Percentiles rank a stretch among this genome's conserved stretches.
These are phyloP conservation scores for Lepidurus apus DNA, from an alignment of 1,140 invertebrate species.

Conservation along the genomic window DNA sequence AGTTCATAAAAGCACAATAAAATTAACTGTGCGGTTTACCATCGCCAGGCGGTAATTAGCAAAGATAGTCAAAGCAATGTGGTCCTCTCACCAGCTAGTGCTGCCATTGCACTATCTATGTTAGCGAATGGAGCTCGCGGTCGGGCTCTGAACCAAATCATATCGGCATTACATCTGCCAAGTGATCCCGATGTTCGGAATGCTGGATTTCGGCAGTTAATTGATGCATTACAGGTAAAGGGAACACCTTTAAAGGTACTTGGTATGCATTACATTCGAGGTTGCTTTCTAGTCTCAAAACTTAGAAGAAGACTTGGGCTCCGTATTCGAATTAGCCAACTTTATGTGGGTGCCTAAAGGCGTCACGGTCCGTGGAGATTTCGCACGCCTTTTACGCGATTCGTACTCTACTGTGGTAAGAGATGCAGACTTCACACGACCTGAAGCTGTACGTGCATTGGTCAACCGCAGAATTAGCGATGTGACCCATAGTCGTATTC, in stretches of 20 bases:
- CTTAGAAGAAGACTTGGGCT: not conserved
- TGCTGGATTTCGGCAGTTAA: constrained; percentile 22
- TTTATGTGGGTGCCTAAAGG: constrained; percentile 32
- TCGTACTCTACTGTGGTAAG: constrained; percentile 25
- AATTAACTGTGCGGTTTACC: not conserved
- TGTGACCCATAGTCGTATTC: constrained; percentile 23
- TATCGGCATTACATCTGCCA: constrained; percentile 1
- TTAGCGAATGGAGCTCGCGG: constrained; percentile 29
- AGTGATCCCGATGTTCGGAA: constrained; percentile 1
- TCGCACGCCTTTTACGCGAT: constrained; percentile 26
- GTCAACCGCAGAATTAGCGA: constrained; percentile 31
- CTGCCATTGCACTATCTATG: constrained; percentile 30
- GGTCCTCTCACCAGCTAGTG: constrained; percentile 28
- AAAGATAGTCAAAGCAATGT: constrained; percentile 25
- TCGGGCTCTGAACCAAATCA: constrained; percentile 27
- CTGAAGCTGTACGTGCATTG: constrained; percentile 30
- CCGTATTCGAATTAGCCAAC: constrained; percentile 27
- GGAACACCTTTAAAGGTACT: not conserved
- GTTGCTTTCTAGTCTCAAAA: not conserved
- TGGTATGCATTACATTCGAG: not conserved
- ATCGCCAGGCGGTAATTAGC: not conserved
- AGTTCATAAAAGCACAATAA: not conserved
- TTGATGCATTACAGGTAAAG: constrained; percentile 27
- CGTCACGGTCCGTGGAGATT: constrained; percentile 26
- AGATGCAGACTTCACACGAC: constrained; percentile 30